phyloP scores from a whole-genome alignment of 1,140 invertebrate genomes.

The Acromyrmex charruanus region DNA sequence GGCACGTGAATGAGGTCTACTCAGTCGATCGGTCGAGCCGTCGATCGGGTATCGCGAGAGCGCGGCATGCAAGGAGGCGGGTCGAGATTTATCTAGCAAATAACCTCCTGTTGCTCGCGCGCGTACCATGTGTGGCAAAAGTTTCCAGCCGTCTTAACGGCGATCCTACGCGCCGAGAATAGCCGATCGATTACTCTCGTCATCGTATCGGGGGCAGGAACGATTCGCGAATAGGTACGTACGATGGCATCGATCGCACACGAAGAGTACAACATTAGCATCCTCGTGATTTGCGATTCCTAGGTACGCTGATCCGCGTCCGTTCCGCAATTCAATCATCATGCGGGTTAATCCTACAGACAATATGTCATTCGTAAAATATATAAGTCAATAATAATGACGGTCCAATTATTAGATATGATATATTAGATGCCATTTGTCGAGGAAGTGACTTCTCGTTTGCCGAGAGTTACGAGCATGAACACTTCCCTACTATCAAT shows the following conservation, averaged over 20 bases:
- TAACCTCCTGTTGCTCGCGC: conserved; percentile 77
- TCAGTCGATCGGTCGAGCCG: conserved; percentile 73
- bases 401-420: conserved; percentile 38
- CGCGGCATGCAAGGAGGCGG: conserved; percentile 79
- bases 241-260: conserved; percentile 29
- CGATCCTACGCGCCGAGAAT: conserved; percentile 14
- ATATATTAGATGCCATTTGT: conserved; percentile 48
- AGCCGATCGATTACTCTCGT: conserved; percentile 52
- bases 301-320: not conserved
- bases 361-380: conserved; percentile 21
- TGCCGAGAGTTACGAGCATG: conserved; percentile 20
- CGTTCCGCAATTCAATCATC: conserved; percentile 20
- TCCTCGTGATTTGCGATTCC: not conserved
- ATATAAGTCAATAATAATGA: conserved; percentile 44
- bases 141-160: conserved; percentile 57
- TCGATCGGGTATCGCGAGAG: conserved; percentile 78
- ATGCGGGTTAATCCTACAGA: conserved; percentile 34
- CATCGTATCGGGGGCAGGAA: conserved; percentile 51
- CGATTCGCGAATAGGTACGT: conserved; percentile 55
- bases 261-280: conserved; percentile 11
- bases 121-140: conserved; percentile 74
- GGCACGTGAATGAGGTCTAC: conserved; percentile 74
- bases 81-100: conserved; percentile 79
- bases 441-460: conserved; percentile 38
- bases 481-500: conserved; percentile 31